Base-by-base conservation (phyloP, 2,113 vertebrate species). In the Trinectes maculatus region DNA sequence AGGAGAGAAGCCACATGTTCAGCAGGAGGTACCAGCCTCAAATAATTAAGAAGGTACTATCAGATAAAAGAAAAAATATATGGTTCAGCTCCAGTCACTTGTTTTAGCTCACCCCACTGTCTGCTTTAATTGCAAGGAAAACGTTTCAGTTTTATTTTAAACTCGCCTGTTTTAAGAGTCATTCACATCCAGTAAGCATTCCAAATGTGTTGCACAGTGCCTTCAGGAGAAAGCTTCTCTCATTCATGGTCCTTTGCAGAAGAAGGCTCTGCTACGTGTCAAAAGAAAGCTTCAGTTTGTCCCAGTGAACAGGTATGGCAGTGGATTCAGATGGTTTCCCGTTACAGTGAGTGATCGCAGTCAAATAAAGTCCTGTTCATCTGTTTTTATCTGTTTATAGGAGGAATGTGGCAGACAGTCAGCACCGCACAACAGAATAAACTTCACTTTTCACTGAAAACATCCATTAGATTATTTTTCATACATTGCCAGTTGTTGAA, bases 261-360 rank as follows among this genome's bases (percentile, higher is more conserved):
- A 56, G 2, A 66, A 49, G 47, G 4, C 15, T 16, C 1, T 79
- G 55, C 59, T 63, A 8, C 13, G 2, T 3, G 75, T 89, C 15
- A 92, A 88, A 79, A 86, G 86, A 64, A 90, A 74, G 71, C 89
- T 93, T 11, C 77, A 89, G 66, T 92, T 93, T 77, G 37, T 85
- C 34, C 29, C 56, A 2, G 47, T 57, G 5, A 24, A 5, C 63
- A 82, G 85, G 86, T 89, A 74, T 15, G 62, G 29, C 26, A 31
- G 18, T 1, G 9, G 26, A 49, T 12, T 3, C 22, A n/a, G 8
- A n/a, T 28, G 8, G 18, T 6, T 54, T 24, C 2, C 39, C 12
- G 24, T 12, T 1, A 19, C 21, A 47, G 12, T 42, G 11, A 43
- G 2, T 6, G 0, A 40, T 53, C 5, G 18, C 18, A 44, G 1